These are phyloP conservation scores for Dryobota labecula DNA, from an alignment of 2,888 invertebrate genomes.

Conservation along the genomic window DNA sequence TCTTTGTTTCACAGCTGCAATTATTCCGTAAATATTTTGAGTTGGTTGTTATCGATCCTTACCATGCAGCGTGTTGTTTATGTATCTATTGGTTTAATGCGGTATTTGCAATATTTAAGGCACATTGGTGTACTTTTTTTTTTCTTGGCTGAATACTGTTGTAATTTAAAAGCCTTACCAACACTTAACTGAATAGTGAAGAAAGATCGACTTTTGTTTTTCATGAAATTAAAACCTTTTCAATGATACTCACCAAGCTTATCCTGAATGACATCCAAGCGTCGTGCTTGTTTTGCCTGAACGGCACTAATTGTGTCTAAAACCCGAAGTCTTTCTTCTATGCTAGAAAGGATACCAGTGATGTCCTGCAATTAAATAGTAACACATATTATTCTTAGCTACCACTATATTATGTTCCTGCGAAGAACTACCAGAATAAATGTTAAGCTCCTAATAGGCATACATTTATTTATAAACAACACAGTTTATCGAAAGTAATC, in stretches of 20 bases:
- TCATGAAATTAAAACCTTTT: neutral
- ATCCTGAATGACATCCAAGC: slow-evolving; percentile 87
- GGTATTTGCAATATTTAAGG: neutral
- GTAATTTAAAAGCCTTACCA: neutral
- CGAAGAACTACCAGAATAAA: slow-evolving; percentile 43
- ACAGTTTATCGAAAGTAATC: slow-evolving; percentile 57
- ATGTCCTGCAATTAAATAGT: slow-evolving; percentile 79
- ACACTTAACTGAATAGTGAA: neutral
- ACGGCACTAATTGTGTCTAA: slow-evolving; percentile 84
- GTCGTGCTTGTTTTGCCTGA: slow-evolving; percentile 84
- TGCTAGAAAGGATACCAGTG: slow-evolving; percentile 79
- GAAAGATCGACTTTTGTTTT: neutral
- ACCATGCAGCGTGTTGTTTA: neutral
- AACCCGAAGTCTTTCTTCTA: slow-evolving; percentile 84
- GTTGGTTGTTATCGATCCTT: slow-evolving; percentile 11
- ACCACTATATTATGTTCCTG: slow-evolving; percentile 20
- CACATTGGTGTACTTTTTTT: neutral
- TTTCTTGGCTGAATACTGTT: neutral
- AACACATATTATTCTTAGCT: slow-evolving; percentile 12
- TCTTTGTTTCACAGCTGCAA: slow-evolving; percentile 26
- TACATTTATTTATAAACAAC: slow-evolving; percentile 51
- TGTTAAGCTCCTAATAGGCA: slow-evolving; percentile 44
- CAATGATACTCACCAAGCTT: slow-evolving; percentile 81
- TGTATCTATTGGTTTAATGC: neutral
- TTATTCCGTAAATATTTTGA: slow-evolving; percentile 34